Conservation (phyloP, 2,113 vertebrate genomes). For the Scophthalmus maximus region DNA sequence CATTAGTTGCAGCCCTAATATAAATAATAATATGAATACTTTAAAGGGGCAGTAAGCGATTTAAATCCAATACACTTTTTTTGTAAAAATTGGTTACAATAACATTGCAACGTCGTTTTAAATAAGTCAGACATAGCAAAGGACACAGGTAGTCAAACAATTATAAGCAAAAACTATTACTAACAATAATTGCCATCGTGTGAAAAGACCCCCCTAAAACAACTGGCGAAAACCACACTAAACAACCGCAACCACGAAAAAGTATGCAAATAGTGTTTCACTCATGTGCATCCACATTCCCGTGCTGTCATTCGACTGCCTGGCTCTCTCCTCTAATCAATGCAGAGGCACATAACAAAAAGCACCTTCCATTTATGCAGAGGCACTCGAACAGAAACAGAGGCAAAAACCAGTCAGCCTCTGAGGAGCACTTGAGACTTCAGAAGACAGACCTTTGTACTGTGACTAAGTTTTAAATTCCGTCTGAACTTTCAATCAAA, state of each 20-base stretch:
- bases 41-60: too few relatives aligned
- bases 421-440: slow-evolving; percentile 50
- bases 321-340: slow-evolving; percentile 37
- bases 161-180: too few relatives aligned
- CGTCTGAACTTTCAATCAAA: slow-evolving; percentile 69
- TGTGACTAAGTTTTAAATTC: slow-evolving; percentile 64
- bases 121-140: too few relatives aligned
- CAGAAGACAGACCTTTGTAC: slow-evolving; percentile 55
- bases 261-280: slow-evolving; percentile 27
- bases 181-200: too few relatives aligned
- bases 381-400: slow-evolving; percentile 37
- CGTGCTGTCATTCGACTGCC: neutral
- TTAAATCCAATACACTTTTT: too few relatives aligned
- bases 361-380: slow-evolving; percentile 48
- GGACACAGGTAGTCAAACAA: too few relatives aligned
- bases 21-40: too few relatives aligned
- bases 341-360: slow-evolving; percentile 30
- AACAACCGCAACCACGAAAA: slow-evolving; percentile 15
- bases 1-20: too few relatives aligned
- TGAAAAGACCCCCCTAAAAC: too few relatives aligned
- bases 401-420: slow-evolving; percentile 28
- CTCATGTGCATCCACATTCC: slow-evolving; percentile 19
- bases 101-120: too few relatives aligned
- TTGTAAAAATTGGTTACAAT: too few relatives aligned
- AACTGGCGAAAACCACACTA: slow-evolving; percentile 8